These are phyloP conservation scores for Sycophila sp. DNA, from an alignment of 1,140 invertebrate species.

Conservation along the genomic window DNA sequence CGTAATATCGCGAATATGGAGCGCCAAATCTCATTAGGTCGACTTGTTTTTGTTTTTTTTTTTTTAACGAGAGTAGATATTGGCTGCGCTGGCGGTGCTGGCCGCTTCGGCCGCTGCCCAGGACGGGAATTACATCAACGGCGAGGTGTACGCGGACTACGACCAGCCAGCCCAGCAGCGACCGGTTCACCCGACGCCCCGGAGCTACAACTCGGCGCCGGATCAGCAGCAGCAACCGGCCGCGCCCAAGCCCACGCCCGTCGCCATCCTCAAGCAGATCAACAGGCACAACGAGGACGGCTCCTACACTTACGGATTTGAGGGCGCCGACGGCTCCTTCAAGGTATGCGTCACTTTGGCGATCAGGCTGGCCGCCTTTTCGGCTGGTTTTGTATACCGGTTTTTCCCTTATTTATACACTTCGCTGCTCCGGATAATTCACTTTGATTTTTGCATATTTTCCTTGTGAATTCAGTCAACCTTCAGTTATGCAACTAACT, in stretches of 20 bases:
- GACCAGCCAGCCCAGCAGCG: constrained; percentile 62
- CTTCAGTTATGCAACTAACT: too few species aligned
- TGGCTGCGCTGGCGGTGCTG: constrained; percentile 52
- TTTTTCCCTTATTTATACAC: background rate
- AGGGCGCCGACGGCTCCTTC: constrained; percentile 84
- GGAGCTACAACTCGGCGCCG: constrained; percentile 60
- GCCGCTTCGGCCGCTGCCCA: constrained; percentile 59
- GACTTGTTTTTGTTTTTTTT: background rate
- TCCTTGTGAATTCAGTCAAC: too few species aligned
- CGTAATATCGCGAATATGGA: too few species aligned
- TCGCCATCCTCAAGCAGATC: constrained; percentile 86
- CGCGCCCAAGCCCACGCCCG: constrained; percentile 72
- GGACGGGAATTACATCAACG: constrained; percentile 65
- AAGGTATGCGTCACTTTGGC: constrained; percentile 30
- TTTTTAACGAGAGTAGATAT: constrained; percentile 54
- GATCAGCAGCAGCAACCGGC: constrained; percentile 56
- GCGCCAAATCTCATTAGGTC: background rate
- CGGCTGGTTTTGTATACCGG: background rate
- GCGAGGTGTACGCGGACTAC: constrained; percentile 67
- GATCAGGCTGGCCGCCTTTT: too few species aligned
- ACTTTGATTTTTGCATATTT: too few species aligned
- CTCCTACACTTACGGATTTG: constrained; percentile 88
- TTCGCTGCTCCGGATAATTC: background rate
- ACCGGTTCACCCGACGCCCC: constrained; percentile 66
- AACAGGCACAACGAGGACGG: constrained; percentile 88